These are phyloP conservation scores for Watsonalla binaria DNA, from an alignment of 2,888 invertebrate genomes.

Conservation along the genomic window DNA sequence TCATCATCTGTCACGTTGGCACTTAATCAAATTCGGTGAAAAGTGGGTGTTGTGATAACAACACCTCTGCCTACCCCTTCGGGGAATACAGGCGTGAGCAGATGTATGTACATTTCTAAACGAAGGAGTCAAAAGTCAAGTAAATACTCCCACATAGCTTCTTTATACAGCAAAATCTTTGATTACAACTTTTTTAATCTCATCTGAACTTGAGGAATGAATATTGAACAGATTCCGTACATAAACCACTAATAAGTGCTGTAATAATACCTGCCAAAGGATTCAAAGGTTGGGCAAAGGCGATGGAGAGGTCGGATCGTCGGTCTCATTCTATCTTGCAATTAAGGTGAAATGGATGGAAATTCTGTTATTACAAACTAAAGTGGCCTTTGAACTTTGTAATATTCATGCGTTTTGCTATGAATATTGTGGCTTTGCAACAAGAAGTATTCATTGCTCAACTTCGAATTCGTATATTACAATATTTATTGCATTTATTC, in stretches of 20 bases:
- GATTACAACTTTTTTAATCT: too few species aligned
- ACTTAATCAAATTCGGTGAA: too few species aligned
- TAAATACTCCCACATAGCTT: slow-evolving; percentile 2
- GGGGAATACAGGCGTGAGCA: too few species aligned
- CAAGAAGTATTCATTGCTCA: background rate
- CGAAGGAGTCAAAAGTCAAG: background rate
- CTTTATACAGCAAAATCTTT: too few species aligned
- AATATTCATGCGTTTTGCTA: background rate
- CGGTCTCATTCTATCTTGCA: background rate
- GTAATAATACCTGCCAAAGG: background rate
- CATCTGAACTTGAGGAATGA: slow-evolving; percentile 8
- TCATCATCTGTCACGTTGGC: too few species aligned
- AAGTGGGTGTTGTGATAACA: too few species aligned
- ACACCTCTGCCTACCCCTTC: too few species aligned
- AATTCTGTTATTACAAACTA: background rate
- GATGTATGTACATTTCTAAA: too few species aligned
- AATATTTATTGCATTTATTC: too few species aligned
- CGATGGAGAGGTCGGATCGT: background rate
- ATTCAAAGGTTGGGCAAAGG: background rate
- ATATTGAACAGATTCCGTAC: slow-evolving; percentile 13
- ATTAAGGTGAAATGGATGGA: background rate
- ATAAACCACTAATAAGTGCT: slow-evolving; percentile 4
- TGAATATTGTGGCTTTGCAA: background rate
- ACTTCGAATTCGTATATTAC: too few species aligned
- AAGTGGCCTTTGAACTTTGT: background rate